Evolutionary conservation across 92 coral and sea anemone genomes (phyloP), one percentile per base, ranked within the genome.

Genomic region (Desmophyllum pertusum): DNA sequence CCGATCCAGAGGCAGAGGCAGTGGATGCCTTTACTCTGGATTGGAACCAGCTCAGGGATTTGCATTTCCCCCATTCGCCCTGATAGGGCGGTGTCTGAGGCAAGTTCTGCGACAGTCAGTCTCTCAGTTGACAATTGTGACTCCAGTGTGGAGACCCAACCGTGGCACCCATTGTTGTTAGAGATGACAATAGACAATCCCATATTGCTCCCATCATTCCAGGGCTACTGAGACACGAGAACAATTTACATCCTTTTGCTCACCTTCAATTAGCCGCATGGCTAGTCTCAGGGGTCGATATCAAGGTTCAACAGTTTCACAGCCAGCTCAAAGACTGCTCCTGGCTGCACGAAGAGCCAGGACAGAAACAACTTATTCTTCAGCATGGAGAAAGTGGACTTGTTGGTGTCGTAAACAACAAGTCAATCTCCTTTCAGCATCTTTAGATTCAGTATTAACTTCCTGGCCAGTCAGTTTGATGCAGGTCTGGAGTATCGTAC

Each of bases 401-500:
- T 85, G 87, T 82, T 85, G 89, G 87, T 89, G 92, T 80, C 75
- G 66, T 85, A 87, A 72, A 85, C 83, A 57, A 64, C 57, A 89
- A 61, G 53, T 85, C 85, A 85, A 89, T 85, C 69, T 84, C 51
- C 75, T 89, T 80, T 83, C 74, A 63, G 87, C 84, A 66, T 76
- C 84, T 73, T 53, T 85, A 61, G 89, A 73, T 11, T 79, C 85
- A 39, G 71, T 84, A 42, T 77, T 88, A 79, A n/a, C n/a, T n/a
- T n/a, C n/a, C n/a, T n/a, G n/a, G n/a, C n/a, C n/a, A n/a, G n/a
- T n/a, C n/a, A n/a, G n/a, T n/a, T n/a, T n/a, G n/a, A n/a, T n/a
- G n/a, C n/a, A n/a, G n/a, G n/a, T n/a, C n/a, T n/a, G 85, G 83
- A 27, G 83, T 90, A 90, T 61, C 68, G 90, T 55, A 90, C 88